phyloP scores from a whole-genome alignment of 2,888 invertebrate species.

The Octonoba sinensis region DNA sequence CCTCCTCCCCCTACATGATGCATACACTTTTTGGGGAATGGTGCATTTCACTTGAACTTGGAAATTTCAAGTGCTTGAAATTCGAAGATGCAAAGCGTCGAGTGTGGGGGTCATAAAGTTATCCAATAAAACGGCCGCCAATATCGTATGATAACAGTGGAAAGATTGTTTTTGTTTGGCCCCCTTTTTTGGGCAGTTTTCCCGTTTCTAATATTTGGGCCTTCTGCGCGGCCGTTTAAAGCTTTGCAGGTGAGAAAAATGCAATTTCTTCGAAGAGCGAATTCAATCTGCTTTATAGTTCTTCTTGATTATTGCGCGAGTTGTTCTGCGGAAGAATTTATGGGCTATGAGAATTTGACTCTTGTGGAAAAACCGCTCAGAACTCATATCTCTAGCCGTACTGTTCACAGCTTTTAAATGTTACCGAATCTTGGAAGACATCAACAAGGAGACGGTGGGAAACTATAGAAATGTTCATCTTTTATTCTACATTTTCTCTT shows the following conservation, averaged over 20 bases:
- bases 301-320: conserved; percentile 39
- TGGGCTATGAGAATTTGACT: conserved; percentile 37
- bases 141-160: conserved; percentile 60
- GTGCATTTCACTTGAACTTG: conserved; percentile 34
- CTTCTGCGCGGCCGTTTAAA: conserved; percentile 8
- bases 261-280: conserved; percentile 51
- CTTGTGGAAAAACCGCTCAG: conserved; percentile 5
- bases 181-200: conserved; percentile 7
- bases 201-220: neutral
- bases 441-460: too few relatives aligned
- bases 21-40: too few relatives aligned
- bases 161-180: conserved; percentile 46
- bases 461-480: too few relatives aligned
- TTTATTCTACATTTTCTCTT: too few relatives aligned
- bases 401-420: neutral
- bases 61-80: conserved; percentile 21
- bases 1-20: neutral
- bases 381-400: neutral
- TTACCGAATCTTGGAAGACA: too few relatives aligned
- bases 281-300: conserved; percentile 62
- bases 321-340: conserved; percentile 51
- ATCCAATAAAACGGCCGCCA: conserved; percentile 61
- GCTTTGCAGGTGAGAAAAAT: conserved; percentile 24
- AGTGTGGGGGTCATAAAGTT: conserved; percentile 61
- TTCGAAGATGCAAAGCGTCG: conserved; percentile 62